Evolutionary conservation across 2,888 invertebrate species (phyloP).

Genomic region (Xiphydria camelus): DNA sequence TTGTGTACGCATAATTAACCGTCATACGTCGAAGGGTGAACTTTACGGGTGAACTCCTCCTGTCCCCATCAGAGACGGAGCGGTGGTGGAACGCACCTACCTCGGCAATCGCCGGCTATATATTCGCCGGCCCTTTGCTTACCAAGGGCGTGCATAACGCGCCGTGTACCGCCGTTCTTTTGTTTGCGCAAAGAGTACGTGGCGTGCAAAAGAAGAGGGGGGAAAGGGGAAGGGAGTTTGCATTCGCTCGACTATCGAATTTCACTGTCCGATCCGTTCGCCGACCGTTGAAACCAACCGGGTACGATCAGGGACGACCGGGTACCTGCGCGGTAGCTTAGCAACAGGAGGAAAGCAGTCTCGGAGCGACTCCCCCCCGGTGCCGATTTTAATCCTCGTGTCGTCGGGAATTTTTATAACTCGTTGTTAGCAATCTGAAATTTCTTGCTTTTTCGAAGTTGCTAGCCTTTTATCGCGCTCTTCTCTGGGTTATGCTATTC

Average conservation of each 20-base stretch:
- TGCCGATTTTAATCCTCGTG: no score
- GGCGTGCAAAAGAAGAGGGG: slow-evolving; percentile 5
- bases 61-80: background rate
- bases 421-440: no score
- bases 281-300: no score
- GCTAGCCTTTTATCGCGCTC: no score
- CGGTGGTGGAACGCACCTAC: background rate
- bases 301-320: no score
- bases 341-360: no score
- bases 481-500: no score
- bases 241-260: slow-evolving; percentile 46
- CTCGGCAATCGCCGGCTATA: background rate
- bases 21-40: slow-evolving; percentile 4
- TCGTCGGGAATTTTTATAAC: no score
- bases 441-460: no score
- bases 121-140: slow-evolving; percentile 30
- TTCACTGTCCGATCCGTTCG: slow-evolving; percentile 39
- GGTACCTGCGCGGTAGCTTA: no score
- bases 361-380: no score
- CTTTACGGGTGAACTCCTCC: no score
- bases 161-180: slow-evolving; percentile 38
- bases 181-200: slow-evolving; percentile 39
- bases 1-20: slow-evolving; percentile 40
- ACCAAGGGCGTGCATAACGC: slow-evolving; percentile 41
- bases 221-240: slow-evolving; percentile 22